Base-by-base conservation (phyloP, 2,113 vertebrate species). In the Embiotoca jacksoni region DNA sequence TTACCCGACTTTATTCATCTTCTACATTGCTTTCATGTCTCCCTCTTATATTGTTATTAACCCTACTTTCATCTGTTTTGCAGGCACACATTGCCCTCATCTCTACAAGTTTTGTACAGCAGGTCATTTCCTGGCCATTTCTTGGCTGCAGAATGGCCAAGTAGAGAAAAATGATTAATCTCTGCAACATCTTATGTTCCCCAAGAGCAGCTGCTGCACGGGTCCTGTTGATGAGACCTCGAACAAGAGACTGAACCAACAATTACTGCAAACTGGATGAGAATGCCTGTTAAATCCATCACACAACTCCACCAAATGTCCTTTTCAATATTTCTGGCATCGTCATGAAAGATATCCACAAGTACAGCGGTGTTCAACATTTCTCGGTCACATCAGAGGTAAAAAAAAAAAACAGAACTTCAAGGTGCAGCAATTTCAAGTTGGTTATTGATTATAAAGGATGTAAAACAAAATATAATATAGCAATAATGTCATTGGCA, bases 21-120 rank as follows among this genome's bases (percentile, higher is more conserved):
- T 78, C 56, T 49, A 16, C 55, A 71, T 88, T 72, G 65, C 62
- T 83, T 79, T 57, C 65, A 63, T 72, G 37, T 56, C 44, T 63
- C 46, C 78, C 62, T 83, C 67, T 76, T 41, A 46, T 60, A 60
- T 74, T 7, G n/a, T 75, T 73, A 81, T 82, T 86, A 84, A 85
- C 82, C 64, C 49, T 61, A 47, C 78, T 92, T 91, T 90, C 70
- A 90, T 87, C 76, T 86, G 74, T 78, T 88, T 86, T 81, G 73
- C 64, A 59, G 61, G 57, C 71, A 63, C 66, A 50, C 37, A 47
- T 71, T 78, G 32, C 78, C 76, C 76, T 84, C 71, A 81, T 84
- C 70, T 86, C 15, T 36, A 31, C 6, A 71, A 57, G 64, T 54
- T 70, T 53, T 71, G 46, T 47, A 68, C 54, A 78, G 56, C 33